Evolutionary conservation across 2,113 vertebrate genomes (phyloP).

Genomic region (Sciurus niger): DNA sequence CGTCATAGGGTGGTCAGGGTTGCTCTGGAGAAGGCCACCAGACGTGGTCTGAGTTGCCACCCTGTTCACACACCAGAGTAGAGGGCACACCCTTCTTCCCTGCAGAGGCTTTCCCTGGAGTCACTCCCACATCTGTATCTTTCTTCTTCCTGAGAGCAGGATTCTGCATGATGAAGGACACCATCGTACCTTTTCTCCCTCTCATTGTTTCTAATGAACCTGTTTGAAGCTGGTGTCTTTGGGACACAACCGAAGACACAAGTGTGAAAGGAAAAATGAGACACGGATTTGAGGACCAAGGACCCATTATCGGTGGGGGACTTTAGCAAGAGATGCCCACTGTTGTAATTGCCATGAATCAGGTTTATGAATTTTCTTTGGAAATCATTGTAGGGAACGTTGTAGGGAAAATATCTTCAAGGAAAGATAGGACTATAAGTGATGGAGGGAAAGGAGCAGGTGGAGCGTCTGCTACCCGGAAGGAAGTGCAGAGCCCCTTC

Average conservation of each 20-base stretch:
- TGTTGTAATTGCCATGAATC: slow-evolving; percentile 50
- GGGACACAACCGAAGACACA: slow-evolving; percentile 67
- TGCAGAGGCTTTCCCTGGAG: slow-evolving; percentile 60
- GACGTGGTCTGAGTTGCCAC: slow-evolving; percentile 28
- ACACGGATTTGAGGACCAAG: slow-evolving; percentile 69
- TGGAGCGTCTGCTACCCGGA: slow-evolving; percentile 13
- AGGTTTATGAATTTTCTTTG: slow-evolving; percentile 61
- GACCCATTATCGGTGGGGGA: neutral
- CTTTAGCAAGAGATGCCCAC: slow-evolving; percentile 68
- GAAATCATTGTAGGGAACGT: slow-evolving; percentile 41
- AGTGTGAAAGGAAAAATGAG: slow-evolving; percentile 61
- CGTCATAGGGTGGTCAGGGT: slow-evolving; percentile 52
- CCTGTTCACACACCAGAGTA: slow-evolving; percentile 29
- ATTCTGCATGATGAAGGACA: slow-evolving; percentile 67
- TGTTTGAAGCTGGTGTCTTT: slow-evolving; percentile 56
- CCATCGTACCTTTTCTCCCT: slow-evolving; percentile 31
- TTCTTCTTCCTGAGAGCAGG: slow-evolving; percentile 49
- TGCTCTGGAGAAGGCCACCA: slow-evolving; percentile 46
- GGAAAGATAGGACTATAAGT: slow-evolving; percentile 48
- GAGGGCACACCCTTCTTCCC: slow-evolving; percentile 29
- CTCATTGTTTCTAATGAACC: slow-evolving; percentile 62
- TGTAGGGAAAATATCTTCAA: slow-evolving; percentile 58
- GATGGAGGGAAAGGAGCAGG: slow-evolving; percentile 37
- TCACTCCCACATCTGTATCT: slow-evolving; percentile 28
- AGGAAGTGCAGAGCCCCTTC: slow-evolving; percentile 58